These are phyloP conservation scores for Heteractis magnifica DNA, from an alignment of 92 coral and sea anemone genomes.

Conservation along the genomic window DNA sequence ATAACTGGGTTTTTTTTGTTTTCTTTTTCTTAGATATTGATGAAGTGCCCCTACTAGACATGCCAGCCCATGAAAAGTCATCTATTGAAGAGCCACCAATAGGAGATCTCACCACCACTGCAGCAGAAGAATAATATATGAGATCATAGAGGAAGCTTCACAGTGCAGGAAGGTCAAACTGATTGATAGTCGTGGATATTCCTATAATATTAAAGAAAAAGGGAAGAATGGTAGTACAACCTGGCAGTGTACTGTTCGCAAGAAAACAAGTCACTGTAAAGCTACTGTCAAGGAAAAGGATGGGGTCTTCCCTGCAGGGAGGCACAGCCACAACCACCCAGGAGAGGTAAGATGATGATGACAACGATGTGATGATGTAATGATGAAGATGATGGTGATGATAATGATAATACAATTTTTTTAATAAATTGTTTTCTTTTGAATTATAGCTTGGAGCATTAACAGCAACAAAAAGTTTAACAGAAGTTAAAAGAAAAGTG, in stretches of 20 bases:
- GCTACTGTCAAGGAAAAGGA: background rate
- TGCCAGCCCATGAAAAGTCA: background rate
- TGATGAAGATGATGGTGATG: too few relatives aligned
- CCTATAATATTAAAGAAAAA: background rate
- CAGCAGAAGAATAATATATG: background rate
- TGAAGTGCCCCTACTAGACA: background rate
- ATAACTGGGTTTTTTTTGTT: too few relatives aligned
- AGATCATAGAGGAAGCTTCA: background rate
- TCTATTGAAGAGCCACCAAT: background rate
- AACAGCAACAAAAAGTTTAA: background rate
- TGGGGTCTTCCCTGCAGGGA: background rate
- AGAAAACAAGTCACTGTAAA: background rate
- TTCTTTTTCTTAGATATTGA: background rate
- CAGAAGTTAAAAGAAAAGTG: background rate
- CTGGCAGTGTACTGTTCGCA: background rate
- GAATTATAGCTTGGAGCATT: background rate
- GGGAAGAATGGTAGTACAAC: background rate
- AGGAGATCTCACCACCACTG: background rate
- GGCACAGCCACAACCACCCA: background rate
- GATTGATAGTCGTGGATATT: background rate
- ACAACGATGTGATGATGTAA: too few relatives aligned
- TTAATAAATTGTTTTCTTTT: too few relatives aligned
- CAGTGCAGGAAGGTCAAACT: background rate
- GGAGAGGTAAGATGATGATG: background rate
- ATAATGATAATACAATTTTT: too few relatives aligned